Evolutionary conservation across 2,888 invertebrate species (phyloP).

Genomic region (Netelia fuscicornis): DNA sequence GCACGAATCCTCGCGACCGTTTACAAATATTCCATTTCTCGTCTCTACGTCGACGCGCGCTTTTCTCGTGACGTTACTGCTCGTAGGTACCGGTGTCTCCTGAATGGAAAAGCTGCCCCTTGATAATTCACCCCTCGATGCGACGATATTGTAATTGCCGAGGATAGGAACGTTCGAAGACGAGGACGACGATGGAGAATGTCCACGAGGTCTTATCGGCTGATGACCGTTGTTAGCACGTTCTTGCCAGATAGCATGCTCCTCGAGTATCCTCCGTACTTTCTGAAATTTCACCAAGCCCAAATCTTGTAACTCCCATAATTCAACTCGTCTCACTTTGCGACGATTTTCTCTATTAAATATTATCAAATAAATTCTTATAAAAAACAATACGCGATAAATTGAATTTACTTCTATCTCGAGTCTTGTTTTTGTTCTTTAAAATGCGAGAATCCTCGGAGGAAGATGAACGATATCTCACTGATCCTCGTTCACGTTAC

Average conservation of each 20-base stretch:
- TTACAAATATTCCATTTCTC: slow-evolving; percentile 50
- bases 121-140: slow-evolving; percentile 78
- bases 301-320: neutral
- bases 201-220: slow-evolving; percentile 53
- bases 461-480: slow-evolving; percentile 69
- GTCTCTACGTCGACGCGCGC: slow-evolving; percentile 35
- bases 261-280: slow-evolving; percentile 72
- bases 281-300: slow-evolving; percentile 68
- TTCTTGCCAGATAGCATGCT: slow-evolving; percentile 71
- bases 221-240: slow-evolving; percentile 63
- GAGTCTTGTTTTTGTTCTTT: slow-evolving; percentile 7
- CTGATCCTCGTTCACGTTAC: slow-evolving; percentile 69
- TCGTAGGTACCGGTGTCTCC: slow-evolving; percentile 72
- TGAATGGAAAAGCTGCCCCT: slow-evolving; percentile 76
- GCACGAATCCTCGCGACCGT: slow-evolving; percentile 51
- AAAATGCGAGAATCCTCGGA: neutral
- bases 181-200: slow-evolving; percentile 55
- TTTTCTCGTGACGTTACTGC: slow-evolving; percentile 19
- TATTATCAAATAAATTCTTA: neutral
- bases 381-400: neutral
- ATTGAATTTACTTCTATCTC: slow-evolving; percentile 3
- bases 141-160: slow-evolving; percentile 77
- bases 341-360: too few relatives aligned
- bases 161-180: slow-evolving; percentile 20
- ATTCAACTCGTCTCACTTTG: neutral